These are phyloP conservation scores for Micromussa lordhowensis DNA, from an alignment of 92 coral and sea anemone genomes.

Conservation along the genomic window DNA sequence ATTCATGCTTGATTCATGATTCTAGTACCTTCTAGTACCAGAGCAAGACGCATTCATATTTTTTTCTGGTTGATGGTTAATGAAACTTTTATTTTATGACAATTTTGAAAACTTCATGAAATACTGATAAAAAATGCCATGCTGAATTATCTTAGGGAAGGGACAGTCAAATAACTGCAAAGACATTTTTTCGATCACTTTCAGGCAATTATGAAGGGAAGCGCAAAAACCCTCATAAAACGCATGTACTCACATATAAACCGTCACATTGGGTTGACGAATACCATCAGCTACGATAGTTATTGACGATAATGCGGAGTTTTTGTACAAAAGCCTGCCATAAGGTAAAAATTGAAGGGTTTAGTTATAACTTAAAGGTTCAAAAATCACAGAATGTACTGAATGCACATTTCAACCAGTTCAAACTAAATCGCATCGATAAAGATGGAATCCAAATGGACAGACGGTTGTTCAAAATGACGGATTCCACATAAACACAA, in stretches of 20 bases:
- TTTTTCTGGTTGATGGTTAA: too few species aligned
- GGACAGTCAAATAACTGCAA: not conserved
- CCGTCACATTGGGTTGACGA: not conserved
- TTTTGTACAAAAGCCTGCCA: slow-evolving; percentile 15
- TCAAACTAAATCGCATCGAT: not conserved
- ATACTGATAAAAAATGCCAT: too few species aligned
- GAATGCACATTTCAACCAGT: not conserved
- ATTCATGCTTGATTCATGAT: too few species aligned
- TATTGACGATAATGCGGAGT: not conserved
- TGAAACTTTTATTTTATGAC: too few species aligned
- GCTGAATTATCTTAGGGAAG: not conserved
- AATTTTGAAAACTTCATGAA: too few species aligned
- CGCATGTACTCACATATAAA: slow-evolving; percentile 8
- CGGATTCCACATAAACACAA: not conserved
- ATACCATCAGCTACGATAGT: not conserved
- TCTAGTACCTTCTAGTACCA: not conserved
- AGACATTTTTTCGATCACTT: not conserved
- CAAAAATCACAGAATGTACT: not conserved
- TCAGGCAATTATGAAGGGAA: not conserved
- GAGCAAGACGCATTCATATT: not conserved
- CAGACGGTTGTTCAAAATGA: not conserved
- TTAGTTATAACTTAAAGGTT: not conserved
- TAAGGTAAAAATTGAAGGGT: not conserved
- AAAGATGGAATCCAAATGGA: not conserved
- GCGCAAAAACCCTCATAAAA: not conserved